Evolutionary conservation across 2,113 vertebrate species (phyloP).

Genomic region (Dunckerocampus dactyliophorus): DNA sequence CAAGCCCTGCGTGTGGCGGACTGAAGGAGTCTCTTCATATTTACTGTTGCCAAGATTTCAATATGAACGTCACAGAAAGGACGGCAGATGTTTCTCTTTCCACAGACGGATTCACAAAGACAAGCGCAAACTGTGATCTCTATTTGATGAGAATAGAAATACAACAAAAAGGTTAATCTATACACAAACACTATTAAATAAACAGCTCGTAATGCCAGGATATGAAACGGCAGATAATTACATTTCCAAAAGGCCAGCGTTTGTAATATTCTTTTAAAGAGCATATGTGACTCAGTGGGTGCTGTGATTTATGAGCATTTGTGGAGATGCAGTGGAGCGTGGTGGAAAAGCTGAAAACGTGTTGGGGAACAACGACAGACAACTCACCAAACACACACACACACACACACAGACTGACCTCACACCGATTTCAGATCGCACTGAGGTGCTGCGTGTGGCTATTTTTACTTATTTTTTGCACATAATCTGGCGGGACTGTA

Average conservation of each 20-base stretch:
- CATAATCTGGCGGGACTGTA: conserved; percentile 1
- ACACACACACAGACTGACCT: conserved; percentile 6
- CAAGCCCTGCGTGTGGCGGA: conserved; percentile 59
- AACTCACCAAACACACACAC: conserved; percentile 12
- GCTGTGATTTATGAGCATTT: conserved; percentile 68
- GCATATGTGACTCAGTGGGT: conserved; percentile 53
- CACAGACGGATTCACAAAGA: conserved; percentile 46
- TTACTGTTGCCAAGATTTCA: conserved; percentile 55
- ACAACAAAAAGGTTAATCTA: conserved; percentile 66
- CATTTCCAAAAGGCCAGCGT: conserved; percentile 64
- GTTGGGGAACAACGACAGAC: conserved; percentile 16
- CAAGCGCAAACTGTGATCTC: conserved; percentile 30
- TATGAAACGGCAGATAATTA: conserved; percentile 63
- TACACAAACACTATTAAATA: conserved; percentile 66
- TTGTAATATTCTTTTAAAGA: conserved; percentile 73
- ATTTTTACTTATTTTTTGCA: neutral
- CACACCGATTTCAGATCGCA: neutral
- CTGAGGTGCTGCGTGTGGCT: neutral
- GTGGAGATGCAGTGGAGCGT: conserved; percentile 47
- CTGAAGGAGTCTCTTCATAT: conserved; percentile 59
- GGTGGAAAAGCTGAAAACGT: conserved; percentile 28
- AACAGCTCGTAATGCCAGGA: conserved; percentile 46
- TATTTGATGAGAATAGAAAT: conserved; percentile 44
- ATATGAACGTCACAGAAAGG: conserved; percentile 56
- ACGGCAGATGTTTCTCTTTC: conserved; percentile 51